Base-by-base conservation (phyloP, 2,113 vertebrate genomes). In the Polyodon spathula region DNA sequence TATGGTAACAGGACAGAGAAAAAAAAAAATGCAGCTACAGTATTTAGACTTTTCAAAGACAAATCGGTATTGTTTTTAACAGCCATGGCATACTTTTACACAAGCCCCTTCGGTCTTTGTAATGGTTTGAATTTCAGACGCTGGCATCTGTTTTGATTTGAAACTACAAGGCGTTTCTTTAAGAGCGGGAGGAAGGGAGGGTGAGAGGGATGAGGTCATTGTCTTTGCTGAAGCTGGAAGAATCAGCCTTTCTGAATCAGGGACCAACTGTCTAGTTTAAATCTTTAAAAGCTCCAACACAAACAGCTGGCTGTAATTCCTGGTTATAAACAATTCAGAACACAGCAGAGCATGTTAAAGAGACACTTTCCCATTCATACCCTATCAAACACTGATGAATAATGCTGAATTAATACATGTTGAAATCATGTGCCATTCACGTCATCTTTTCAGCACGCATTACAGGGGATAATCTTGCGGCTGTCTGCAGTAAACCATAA, bases 231-330 rank as follows among this genome's bases (percentile, higher is more conserved):
- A 74, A 69, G 65, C 55, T 53, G 66, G 67, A 78, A 81, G 78
- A 83, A 84, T 84, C 79, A 77, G 77, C 75, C 79, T 74, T 78
- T n/a, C n/a, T n/a, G n/a, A 63, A 44, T 59, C 43, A 42, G 43
- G 61, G 42, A 41, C 52, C 53, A n/a, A 58, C 59, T 40, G 48
- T 44, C 41, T 54, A 16, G 38, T 66, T 68, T 67, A 66, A 53
- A 27, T 54, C 56, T 41, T 37, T 8, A 39, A 27, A 27, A 3
- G 27, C 40, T 37, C 17, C 37, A 15, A 37, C 5, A n/a, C 40
- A 11, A 61, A 37, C 44, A 66, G 48, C 54, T 66, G 59, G 54
- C 44, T 58, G 6, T 44, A 48, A 66, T 56, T 61, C 39, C 7
- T 37, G 6, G 37, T 48, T 40, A 17, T 37, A 39, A n/a, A 46